A percentile compares a stretch with the other conserved stretches of the same genome.
Conservation (phyloP, 2,888 invertebrate species). For the Corythucha ciliata region DNA sequence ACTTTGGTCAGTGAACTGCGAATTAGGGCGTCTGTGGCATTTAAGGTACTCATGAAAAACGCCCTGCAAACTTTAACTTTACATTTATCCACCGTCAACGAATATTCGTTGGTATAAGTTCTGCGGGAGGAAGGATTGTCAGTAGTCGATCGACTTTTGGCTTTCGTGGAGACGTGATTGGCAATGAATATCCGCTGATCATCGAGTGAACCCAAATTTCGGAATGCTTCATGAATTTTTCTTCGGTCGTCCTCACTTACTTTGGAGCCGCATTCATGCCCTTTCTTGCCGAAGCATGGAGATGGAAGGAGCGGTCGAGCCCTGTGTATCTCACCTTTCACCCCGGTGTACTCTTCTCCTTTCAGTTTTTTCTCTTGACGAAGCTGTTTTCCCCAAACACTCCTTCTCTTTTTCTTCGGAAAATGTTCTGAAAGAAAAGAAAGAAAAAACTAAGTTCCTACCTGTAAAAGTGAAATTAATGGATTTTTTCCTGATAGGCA, state of each 20-base stretch:
- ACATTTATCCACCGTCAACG: slow-evolving; percentile 10
- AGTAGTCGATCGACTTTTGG: slow-evolving; percentile 8
- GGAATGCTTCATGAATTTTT: slow-evolving; percentile 11
- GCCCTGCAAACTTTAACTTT: slow-evolving; percentile 11
- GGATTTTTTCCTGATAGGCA: slow-evolving; percentile 5
- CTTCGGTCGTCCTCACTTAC: slow-evolving; percentile 6
- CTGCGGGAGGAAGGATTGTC: slow-evolving; percentile 13
- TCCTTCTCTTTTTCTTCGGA: slow-evolving; percentile 10
- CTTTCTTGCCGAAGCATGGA: slow-evolving; percentile 12
- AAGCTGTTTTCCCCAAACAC: slow-evolving; percentile 5
- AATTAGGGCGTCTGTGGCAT: slow-evolving; percentile 7
- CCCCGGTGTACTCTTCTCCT: slow-evolving; percentile 10
- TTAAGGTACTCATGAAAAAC: slow-evolving; percentile 14
- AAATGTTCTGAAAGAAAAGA: slow-evolving; percentile 10
- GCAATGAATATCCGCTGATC: slow-evolving; percentile 12
- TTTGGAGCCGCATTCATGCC: slow-evolving; percentile 9
- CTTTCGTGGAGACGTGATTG: slow-evolving; percentile 8
- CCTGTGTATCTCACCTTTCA: slow-evolving; percentile 13
- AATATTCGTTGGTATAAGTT: slow-evolving; percentile 11
- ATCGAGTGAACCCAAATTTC: slow-evolving; percentile 14
- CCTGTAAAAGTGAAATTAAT: slow-evolving; percentile 1
- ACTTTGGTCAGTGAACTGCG: slow-evolving; percentile 10
- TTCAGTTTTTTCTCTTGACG: slow-evolving; percentile 8
- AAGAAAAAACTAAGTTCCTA: slow-evolving; percentile 12
- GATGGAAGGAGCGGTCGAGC: slow-evolving; percentile 10